phyloP scores from a whole-genome alignment of 2,888 invertebrate species.

The Netelia virgata region DNA sequence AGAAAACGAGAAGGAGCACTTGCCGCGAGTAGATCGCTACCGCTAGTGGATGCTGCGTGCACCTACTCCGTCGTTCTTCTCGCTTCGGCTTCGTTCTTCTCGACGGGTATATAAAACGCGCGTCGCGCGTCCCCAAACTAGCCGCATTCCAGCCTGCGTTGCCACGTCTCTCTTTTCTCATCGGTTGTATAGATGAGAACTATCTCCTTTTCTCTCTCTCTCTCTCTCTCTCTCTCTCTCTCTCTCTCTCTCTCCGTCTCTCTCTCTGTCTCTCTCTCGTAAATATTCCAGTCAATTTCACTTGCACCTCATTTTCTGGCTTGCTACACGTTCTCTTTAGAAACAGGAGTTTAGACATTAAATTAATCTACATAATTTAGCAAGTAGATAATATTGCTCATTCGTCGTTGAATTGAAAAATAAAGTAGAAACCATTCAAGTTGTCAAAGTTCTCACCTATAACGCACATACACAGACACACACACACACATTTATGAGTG shows the following conservation, averaged over 20 bases:
- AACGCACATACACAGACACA: too few relatives aligned
- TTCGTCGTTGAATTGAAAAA: too few relatives aligned
- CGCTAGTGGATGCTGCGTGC: constrained; percentile 10
- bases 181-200: background rate
- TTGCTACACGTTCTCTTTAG: background rate
- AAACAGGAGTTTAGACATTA: background rate
- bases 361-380: too few relatives aligned
- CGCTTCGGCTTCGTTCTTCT: constrained; percentile 56
- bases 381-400: too few relatives aligned
- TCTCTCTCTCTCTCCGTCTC: background rate
- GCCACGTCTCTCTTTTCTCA: constrained; percentile 75
- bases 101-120: constrained; percentile 69
- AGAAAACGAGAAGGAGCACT: constrained; percentile 43
- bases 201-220: constrained; percentile 24
- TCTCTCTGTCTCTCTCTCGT: constrained; percentile 36
- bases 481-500: too few relatives aligned
- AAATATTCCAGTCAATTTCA: constrained; percentile 66
- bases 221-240: constrained; percentile 7
- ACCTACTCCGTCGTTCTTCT: constrained; percentile 27
- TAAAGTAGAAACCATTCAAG: too few relatives aligned
- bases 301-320: constrained; percentile 33
- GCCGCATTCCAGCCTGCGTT: constrained; percentile 79
- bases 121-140: constrained; percentile 77
- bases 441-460: too few relatives aligned
- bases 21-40: constrained; percentile 28